Evolutionary conservation across 2,888 invertebrate genomes (phyloP), one percentile per base, ranked within the genome.

Genomic region (Dexiosoma caninum): DNA sequence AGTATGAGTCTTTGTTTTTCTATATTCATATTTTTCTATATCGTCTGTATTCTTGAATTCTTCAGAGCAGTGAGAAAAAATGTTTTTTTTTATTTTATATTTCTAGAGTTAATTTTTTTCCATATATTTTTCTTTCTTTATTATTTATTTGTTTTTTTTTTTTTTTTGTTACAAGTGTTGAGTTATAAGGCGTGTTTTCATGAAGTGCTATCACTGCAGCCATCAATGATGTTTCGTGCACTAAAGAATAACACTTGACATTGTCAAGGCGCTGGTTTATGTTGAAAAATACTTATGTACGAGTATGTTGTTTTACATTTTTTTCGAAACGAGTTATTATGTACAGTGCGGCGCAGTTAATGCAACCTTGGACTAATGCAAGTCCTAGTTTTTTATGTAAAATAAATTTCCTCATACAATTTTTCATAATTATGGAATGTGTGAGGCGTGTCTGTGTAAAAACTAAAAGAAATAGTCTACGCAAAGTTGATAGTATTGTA

Each of bases 241-340:
- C 74, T 35, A 49, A 75, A 75, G 81, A 81, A 78, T 75, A 78
- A 75, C 78, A 75, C 74, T 81, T 81, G 81, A 78, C 78, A 81
- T 74, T 78, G 78, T 60, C 59, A 78, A 71, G 74, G 66, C 78
- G 74, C 70, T 75, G 74, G 71, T 81, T 81, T 75, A 55, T 78
- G 60, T 57, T 72, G 59, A 76, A 62, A 49, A 72, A 55, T 62
- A 60, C 19, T 23, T 23, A 21, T n/a, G n/a, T n/a, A n/a, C n/a
- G n/a, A n/a, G n/a, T n/a, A n/a, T 40, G 23, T 16, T 72, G 23
- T 64, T 44, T 35, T 72, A 16, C 14, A 7, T n/a, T 27, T 46
- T 14, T 6, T 27, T 5, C 4, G 27, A 27, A 27, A 27, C 4
- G 27, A 27, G 6, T 27, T 27, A 27, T 27, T 27, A 5, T 27